Base-by-base conservation (phyloP, 2,888 invertebrate genomes). In the Apodemia duryi region DNA sequence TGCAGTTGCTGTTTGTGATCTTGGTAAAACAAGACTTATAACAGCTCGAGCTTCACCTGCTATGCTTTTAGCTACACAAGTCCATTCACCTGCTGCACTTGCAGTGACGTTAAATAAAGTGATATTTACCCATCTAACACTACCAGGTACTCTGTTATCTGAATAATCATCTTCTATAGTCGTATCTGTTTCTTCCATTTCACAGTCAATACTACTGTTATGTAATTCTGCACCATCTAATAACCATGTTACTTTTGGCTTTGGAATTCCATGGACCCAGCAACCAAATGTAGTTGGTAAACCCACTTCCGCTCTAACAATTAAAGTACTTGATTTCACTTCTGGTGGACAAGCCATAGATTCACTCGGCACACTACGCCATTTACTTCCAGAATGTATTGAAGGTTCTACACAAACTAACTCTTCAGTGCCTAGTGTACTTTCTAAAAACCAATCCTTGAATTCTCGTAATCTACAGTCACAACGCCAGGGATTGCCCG, bases 401-500 rank as follows among this genome's bases (percentile, higher is more conserved):
- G 93, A 88, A 1, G 98, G 98, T 63, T 95, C 95, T 13, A 94
- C 94, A 77, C 97, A 97, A 63, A 94, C 92, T 72, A 97, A 92
- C 57, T 96, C 94, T 70, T 95, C 94, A 11, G 96, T 95, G 69
- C 95, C 95, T 64, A 98, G 91, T 75, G 96, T 97, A 75, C 95
- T 95, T 64, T 94, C 93, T 64, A 97, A 93, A 80, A 97, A 95
- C 97, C 97, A 97, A 73, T 95, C 95, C 67, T 97, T 94, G 75
- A 98, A 96, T 67, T 95, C 95, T 64, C 97, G 94, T 67, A 98
- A 85, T 71, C 95, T 94, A 84, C 98, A 98, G 82, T 98, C 97
- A 83, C 98, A 98, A 77, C 94, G 94, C 98, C 98, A 98, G 6
- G 96, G 97, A 84, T 98, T 98, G 43, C 96, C 96, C 71, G 97